A percentile compares a stretch with the other conserved stretches of the same genome.
Evolutionary conservation across 1,140 invertebrate genomes (phyloP).

Genomic region (Drosophila pachea): DNA sequence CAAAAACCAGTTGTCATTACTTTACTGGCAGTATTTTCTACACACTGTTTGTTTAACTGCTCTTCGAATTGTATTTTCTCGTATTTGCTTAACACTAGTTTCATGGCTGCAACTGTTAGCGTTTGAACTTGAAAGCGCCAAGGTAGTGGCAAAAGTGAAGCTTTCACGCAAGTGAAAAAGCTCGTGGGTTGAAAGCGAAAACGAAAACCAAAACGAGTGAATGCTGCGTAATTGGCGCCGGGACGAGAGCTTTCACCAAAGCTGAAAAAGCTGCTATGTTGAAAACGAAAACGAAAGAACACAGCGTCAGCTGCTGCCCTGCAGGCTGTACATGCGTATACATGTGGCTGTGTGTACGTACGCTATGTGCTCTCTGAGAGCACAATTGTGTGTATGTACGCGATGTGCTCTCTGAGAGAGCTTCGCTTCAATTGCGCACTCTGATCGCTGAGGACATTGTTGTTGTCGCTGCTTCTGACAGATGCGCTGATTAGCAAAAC

Average conservation of each 20-base stretch:
- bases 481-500: constrained; percentile 1
- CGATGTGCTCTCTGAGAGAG: not conserved
- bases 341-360: too few relatives aligned
- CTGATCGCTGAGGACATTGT: not conserved
- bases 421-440: not conserved
- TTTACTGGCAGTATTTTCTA: constrained; percentile 17
- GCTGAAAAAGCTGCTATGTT: too few relatives aligned
- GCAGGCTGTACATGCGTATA: too few relatives aligned
- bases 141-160: constrained; percentile 6
- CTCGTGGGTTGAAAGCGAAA: not conserved
- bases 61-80: constrained; percentile 22
- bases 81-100: constrained; percentile 69
- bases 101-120: constrained; percentile 62
- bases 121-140: constrained; percentile 54
- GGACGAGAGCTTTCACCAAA: not conserved
- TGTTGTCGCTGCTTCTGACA: not conserved
- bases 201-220: not conserved
- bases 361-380: too few relatives aligned
- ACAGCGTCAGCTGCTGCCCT: too few relatives aligned
- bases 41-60: constrained; percentile 37
- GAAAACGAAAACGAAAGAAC: too few relatives aligned
- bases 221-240: not conserved
- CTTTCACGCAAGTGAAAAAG: constrained; percentile 9
- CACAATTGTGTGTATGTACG: not conserved
- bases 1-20: constrained; percentile 64